Percentiles rank a stretch among this genome's conserved stretches.
Evolutionary conservation across 2,888 invertebrate genomes (phyloP).

Genomic region (Oscheius sp.): DNA sequence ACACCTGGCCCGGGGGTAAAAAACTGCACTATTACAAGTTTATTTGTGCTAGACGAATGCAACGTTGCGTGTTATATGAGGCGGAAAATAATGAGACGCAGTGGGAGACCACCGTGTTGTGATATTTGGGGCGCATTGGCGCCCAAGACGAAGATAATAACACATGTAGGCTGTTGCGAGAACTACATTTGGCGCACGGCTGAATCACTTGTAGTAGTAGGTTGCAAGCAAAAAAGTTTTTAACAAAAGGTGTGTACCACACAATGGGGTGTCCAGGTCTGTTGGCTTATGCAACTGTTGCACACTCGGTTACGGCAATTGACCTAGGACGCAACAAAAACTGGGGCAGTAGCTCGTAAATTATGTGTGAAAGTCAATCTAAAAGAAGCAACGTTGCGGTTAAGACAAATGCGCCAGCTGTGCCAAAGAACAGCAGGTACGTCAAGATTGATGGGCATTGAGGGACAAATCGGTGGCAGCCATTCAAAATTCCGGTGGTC

Average conservation of each 20-base stretch:
- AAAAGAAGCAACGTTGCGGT: slow-evolving; percentile 22
- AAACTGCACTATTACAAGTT: slow-evolving; percentile 15
- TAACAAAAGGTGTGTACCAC: background rate
- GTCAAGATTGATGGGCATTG: slow-evolving; percentile 33
- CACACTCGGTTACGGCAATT: slow-evolving; percentile 16
- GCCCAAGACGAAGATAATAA: slow-evolving; percentile 30
- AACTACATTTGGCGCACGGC: slow-evolving; percentile 12
- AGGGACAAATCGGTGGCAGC: slow-evolving; percentile 31
- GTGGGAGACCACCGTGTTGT: slow-evolving; percentile 32
- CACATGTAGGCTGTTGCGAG: slow-evolving; percentile 27
- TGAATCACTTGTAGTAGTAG: slow-evolving; percentile 18
- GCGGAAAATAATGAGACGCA: slow-evolving; percentile 39
- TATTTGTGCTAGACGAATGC: slow-evolving; percentile 25
- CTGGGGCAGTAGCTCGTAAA: background rate
- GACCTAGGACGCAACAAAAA: slow-evolving; percentile 11
- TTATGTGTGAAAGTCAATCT: background rate
- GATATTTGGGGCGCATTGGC: slow-evolving; percentile 32
- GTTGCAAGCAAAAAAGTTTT: background rate
- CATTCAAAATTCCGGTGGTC: slow-evolving; percentile 13
- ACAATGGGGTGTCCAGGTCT: background rate
- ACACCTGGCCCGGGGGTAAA: slow-evolving; percentile 6
- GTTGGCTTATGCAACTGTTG: slow-evolving; percentile 30
- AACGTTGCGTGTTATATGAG: slow-evolving; percentile 39
- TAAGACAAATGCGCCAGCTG: slow-evolving; percentile 24
- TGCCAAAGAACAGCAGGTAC: slow-evolving; percentile 32